These are phyloP conservation scores for Apamea epomidion DNA, from an alignment of 2,888 invertebrate species.

Conservation along the genomic window DNA sequence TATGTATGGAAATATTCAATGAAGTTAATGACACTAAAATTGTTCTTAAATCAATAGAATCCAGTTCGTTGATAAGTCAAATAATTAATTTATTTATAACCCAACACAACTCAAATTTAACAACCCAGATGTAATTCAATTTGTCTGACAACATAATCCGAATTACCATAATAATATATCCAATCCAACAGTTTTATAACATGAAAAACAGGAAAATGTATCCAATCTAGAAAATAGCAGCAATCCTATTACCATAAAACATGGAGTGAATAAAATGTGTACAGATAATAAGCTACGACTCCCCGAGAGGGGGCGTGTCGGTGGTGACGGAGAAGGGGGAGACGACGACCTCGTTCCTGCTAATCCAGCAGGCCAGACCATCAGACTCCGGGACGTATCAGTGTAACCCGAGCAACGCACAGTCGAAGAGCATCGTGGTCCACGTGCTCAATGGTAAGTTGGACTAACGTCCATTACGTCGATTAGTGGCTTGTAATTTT, in stretches of 20 bases:
- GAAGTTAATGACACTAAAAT: neutral
- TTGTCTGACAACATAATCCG: constrained; percentile 59
- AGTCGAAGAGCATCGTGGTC: constrained; percentile 96
- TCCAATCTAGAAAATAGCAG: constrained; percentile 70
- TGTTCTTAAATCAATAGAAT: neutral
- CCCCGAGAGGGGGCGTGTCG: constrained; percentile 96
- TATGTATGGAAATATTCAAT: neutral
- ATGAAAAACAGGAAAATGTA: constrained; percentile 70
- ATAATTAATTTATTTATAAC: constrained; percentile 24
- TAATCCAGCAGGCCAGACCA: constrained; percentile 96
- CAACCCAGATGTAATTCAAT: constrained; percentile 66
- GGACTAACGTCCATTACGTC: too few relatives aligned
- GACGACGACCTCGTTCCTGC: constrained; percentile 96
- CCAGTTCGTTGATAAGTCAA: neutral
- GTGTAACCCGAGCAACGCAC: constrained; percentile 98
- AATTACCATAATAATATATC: constrained; percentile 64
- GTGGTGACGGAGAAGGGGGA: constrained; percentile 97
- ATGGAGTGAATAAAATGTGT: constrained; percentile 64
- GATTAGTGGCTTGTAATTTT: constrained; percentile 11
- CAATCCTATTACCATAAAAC: constrained; percentile 70
- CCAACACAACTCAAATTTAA: constrained; percentile 29
- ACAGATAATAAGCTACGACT: constrained; percentile 98
- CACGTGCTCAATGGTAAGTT: constrained; percentile 98
- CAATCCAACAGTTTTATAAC: constrained; percentile 64
- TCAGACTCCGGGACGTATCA: constrained; percentile 97